phyloP scores from a whole-genome alignment of 1,140 invertebrate genomes.

The Colletes latitarsis region DNA sequence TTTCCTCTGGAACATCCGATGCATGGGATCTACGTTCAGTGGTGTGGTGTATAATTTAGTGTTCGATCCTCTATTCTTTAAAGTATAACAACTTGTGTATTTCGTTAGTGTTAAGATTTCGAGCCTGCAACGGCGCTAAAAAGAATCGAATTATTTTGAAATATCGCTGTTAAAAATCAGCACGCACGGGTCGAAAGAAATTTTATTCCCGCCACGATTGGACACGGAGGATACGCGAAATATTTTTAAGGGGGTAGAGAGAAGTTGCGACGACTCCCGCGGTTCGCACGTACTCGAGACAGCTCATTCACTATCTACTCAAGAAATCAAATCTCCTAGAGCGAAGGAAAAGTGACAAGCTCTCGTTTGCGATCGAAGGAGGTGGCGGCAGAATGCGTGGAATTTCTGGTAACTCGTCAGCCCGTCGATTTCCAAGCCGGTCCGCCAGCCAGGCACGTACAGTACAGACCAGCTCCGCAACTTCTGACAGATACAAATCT shows the following conservation, averaged over 20 bases:
- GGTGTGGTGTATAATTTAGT: conserved; percentile 7
- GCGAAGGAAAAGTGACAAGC: conserved; percentile 58
- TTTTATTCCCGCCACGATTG: neutral
- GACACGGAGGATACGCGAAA: neutral
- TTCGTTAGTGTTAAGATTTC: no score
- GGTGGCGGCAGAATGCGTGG: conserved; percentile 58
- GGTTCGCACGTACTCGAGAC: conserved; percentile 28
- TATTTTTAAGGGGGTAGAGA: neutral
- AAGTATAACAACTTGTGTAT: no score
- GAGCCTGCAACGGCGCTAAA: no score
- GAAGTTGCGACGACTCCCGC: neutral
- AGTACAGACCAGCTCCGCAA: conserved; percentile 67
- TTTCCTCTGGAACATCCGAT: conserved; percentile 44
- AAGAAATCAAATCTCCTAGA: conserved; percentile 56
- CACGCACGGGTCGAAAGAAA: conserved; percentile 2
- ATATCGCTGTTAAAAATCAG: neutral
- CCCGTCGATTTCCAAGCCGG: conserved; percentile 57
- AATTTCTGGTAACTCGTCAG: conserved; percentile 60
- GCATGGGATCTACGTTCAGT: conserved; percentile 21
- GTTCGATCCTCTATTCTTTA: neutral
- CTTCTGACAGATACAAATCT: conserved; percentile 78
- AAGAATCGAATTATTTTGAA: neutral
- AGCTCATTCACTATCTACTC: conserved; percentile 55
- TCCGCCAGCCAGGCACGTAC: conserved; percentile 59
- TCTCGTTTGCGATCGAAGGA: conserved; percentile 59